phyloP scores from a whole-genome alignment of 2,888 invertebrate genomes.

The Amphiduros pacificus region DNA sequence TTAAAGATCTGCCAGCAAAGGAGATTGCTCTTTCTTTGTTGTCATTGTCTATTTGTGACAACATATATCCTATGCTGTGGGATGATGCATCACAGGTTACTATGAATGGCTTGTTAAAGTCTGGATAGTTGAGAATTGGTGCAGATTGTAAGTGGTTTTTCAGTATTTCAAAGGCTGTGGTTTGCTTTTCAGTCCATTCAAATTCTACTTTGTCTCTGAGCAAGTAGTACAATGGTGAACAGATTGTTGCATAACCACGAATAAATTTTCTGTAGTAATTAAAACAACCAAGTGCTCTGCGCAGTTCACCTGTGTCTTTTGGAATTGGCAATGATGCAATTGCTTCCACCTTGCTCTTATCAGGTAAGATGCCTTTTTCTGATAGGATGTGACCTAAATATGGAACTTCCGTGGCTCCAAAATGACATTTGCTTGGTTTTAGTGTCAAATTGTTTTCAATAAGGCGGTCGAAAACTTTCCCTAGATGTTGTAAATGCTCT shows the following conservation, averaged over 20 bases:
- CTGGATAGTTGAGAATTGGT: constrained; percentile 14
- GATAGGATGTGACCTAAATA: constrained; percentile 29
- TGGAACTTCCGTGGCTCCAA: not conserved
- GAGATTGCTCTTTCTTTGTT: not conserved
- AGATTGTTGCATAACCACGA: not conserved
- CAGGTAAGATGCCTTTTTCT: constrained; percentile 11
- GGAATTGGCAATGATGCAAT: constrained; percentile 20
- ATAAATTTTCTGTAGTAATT: constrained; percentile 27
- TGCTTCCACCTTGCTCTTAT: constrained; percentile 20
- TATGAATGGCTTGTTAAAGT: constrained; percentile 23
- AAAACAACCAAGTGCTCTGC: constrained; percentile 20
- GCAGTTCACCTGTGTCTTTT: constrained; percentile 10
- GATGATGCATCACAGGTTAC: constrained; percentile 27
- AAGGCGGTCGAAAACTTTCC: not conserved
- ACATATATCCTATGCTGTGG: constrained; percentile 22
- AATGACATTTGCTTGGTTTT: not conserved
- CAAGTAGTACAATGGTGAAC: constrained; percentile 48
- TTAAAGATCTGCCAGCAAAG: not conserved
- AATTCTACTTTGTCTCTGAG: not conserved
- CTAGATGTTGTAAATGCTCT: not conserved
- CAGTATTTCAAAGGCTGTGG: constrained; percentile 1
- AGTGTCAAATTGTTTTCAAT: not conserved
- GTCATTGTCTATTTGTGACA: constrained; percentile 17
- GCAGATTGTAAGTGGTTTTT: not conserved
- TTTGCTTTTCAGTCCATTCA: constrained; percentile 2